Conservation (phyloP, 2,113 vertebrate genomes). For the Sula dactylatra region DNA sequence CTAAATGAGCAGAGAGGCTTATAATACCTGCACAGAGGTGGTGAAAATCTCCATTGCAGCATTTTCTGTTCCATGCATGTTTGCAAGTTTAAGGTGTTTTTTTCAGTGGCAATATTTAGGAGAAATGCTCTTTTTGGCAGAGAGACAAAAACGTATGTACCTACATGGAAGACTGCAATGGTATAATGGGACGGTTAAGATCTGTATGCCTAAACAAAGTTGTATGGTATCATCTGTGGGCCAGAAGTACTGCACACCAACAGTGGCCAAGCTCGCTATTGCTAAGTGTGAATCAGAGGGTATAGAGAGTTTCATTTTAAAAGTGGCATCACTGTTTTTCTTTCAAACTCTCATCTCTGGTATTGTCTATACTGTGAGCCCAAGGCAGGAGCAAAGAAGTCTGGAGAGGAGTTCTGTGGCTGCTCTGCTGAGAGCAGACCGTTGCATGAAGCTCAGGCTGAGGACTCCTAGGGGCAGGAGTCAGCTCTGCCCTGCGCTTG, state of each 20-base stretch:
- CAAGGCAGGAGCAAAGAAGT: background rate
- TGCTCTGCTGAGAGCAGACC: background rate
- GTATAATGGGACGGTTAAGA: background rate
- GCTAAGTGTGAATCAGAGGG: background rate
- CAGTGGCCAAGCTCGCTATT: background rate
- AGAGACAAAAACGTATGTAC: background rate
- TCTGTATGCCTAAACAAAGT: background rate
- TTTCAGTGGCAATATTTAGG: background rate
- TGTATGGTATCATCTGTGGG: background rate
- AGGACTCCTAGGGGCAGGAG: background rate
- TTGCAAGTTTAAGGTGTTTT: background rate
- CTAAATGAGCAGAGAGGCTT: background rate
- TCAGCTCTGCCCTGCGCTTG: background rate
- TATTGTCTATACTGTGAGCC: background rate
- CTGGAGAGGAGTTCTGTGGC: background rate
- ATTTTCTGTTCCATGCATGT: background rate
- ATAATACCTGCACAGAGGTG: background rate
- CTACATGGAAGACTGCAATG: background rate
- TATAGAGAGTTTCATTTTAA: background rate
- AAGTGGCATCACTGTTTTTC: background rate
- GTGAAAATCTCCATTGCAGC: background rate
- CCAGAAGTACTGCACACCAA: background rate
- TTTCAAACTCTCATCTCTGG: background rate
- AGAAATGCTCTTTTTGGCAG: background rate
- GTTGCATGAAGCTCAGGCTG: rapidly evolving